Conservation (phyloP, 2,113 vertebrate genomes). For the Chrysemys picta region DNA sequence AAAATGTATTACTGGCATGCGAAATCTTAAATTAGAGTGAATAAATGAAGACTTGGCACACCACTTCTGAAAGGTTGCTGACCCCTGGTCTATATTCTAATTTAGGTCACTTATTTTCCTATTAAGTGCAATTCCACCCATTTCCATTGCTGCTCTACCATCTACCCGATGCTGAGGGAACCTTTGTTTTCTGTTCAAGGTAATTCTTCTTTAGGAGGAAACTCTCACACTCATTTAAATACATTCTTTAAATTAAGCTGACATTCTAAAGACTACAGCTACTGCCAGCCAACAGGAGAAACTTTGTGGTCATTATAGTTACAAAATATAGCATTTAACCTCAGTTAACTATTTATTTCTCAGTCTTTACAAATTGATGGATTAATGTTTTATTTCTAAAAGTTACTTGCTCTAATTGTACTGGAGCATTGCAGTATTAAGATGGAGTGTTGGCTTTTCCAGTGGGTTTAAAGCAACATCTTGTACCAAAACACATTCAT, state of each 20-base stretch:
- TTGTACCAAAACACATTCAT: neutral
- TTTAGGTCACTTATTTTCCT: neutral
- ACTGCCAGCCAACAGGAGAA: neutral
- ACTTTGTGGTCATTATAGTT: neutral
- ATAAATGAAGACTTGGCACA: no score
- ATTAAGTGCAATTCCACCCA: neutral
- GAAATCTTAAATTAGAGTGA: no score
- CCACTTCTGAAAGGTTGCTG: no score
- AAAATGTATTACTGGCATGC: no score
- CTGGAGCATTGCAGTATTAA: neutral
- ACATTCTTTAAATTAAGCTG: neutral
- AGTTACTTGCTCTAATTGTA: neutral
- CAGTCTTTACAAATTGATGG: neutral
- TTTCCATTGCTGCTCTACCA: rapidly evolving
- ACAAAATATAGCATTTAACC: neutral
- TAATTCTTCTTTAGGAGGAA: neutral
- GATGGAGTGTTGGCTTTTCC: neutral
- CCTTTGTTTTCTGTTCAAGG: neutral
- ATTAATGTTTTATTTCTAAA: neutral
- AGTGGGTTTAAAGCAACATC: neutral
- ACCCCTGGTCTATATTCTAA: rapidly evolving
- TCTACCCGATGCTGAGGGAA: neutral
- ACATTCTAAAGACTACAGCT: neutral
- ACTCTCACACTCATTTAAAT: neutral
- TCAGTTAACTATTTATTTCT: neutral